Percentiles rank a stretch among this genome's conserved stretches.
Evolutionary conservation across 2,888 invertebrate species (phyloP).

Genomic region (Automeris io): DNA sequence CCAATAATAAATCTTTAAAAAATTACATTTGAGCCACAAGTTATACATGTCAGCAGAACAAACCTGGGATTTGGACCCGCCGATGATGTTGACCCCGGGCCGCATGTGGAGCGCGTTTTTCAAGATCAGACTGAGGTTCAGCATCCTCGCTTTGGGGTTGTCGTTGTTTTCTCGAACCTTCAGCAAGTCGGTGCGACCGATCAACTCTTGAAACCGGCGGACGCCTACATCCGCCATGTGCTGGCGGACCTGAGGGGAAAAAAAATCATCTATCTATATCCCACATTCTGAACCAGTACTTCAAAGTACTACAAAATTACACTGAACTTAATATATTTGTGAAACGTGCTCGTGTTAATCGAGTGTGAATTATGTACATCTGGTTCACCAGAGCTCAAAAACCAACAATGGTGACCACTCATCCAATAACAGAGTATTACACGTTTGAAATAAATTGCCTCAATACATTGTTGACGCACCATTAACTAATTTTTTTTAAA

Average conservation of each 20-base stretch:
- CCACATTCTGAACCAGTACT: background rate
- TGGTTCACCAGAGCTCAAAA: too few relatives aligned
- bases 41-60: too few relatives aligned
- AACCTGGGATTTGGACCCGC: conserved; percentile 89
- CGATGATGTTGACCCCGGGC: conserved; percentile 92
- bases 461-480: too few relatives aligned
- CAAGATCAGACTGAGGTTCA: conserved; percentile 91
- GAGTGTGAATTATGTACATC: too few relatives aligned
- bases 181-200: conserved; percentile 94
- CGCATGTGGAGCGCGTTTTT: conserved; percentile 93
- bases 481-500: too few relatives aligned
- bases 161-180: conserved; percentile 83
- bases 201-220: conserved; percentile 90
- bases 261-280: background rate
- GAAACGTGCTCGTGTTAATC: too few relatives aligned
- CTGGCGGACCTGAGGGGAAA: conserved; percentile 81
- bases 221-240: conserved; percentile 96
- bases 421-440: too few relatives aligned
- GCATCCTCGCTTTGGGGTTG: conserved; percentile 87
- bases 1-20: too few relatives aligned
- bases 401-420: too few relatives aligned
- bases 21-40: too few relatives aligned
- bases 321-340: too few relatives aligned
- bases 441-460: too few relatives aligned
- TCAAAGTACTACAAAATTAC: background rate